phyloP scores from a whole-genome alignment of 2,797 vertebrate genomes.

The Coilia nasus region DNA sequence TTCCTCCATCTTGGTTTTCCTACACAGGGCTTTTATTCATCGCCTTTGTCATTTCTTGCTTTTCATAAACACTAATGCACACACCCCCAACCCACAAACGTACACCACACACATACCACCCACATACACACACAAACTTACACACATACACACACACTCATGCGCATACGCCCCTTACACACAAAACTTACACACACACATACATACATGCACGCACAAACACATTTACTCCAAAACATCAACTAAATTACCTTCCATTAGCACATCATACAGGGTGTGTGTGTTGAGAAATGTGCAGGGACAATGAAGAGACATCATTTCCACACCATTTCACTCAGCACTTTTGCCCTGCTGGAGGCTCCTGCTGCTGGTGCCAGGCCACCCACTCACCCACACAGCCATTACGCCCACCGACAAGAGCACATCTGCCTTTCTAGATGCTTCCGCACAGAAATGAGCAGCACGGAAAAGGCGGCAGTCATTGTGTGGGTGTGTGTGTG shows the following conservation, averaged over 20 bases:
- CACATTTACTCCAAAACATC: neutral
- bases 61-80: neutral
- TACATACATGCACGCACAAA: neutral
- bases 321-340: conserved; percentile 1
- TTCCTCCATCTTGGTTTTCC: too few relatives aligned
- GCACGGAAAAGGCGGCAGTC: neutral
- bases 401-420: neutral
- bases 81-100: neutral
- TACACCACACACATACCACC: too few relatives aligned
- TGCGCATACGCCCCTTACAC: neutral
- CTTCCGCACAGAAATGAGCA: neutral
- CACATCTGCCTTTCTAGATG: conserved; percentile 17
- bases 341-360: conserved; percentile 20
- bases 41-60: neutral
- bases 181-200: neutral
- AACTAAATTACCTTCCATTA: conserved; percentile 13
- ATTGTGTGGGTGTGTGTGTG: neutral
- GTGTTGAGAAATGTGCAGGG: neutral
- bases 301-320: conserved; percentile 22
- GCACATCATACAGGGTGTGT: neutral
- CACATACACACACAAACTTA: too few relatives aligned
- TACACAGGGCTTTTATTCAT: neutral
- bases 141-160: neutral
- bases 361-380: neutral
- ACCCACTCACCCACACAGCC: neutral